Percentiles rank a stretch among this genome's conserved stretches.
phyloP scores from a whole-genome alignment of 1,140 invertebrate genomes.

The Psilanteris sp. region DNA sequence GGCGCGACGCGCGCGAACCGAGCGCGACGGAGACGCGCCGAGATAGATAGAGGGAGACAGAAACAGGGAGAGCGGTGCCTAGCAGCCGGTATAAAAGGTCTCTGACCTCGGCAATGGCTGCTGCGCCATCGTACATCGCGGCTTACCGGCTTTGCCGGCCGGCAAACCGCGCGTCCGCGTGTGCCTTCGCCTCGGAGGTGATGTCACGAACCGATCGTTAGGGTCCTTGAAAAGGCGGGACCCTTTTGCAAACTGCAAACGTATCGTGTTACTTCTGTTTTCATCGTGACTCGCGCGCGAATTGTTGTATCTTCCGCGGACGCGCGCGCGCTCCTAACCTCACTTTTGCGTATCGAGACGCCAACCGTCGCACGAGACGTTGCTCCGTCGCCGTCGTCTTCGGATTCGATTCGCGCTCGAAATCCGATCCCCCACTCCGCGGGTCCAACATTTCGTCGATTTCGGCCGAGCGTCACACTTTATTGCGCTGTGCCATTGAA shows the following conservation, averaged over 20 bases:
- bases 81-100: conserved; percentile 76
- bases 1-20: conserved; percentile 56
- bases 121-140: conserved; percentile 60
- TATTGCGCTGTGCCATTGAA: too few species aligned
- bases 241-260: conserved; percentile 54
- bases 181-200: conserved; percentile 66
- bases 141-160: conserved; percentile 54
- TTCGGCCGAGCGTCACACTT: too few species aligned
- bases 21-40: conserved; percentile 49
- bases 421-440: too few species aligned
- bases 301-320: conserved; percentile 42
- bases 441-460: too few species aligned
- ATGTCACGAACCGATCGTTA: conserved; percentile 71
- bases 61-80: conserved; percentile 67
- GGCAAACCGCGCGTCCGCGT: conserved; percentile 41
- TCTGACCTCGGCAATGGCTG: conserved; percentile 76
- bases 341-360: conserved; percentile 28
- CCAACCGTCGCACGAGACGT: conserved; percentile 2
- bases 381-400: too few species aligned
- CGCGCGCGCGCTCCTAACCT: conserved; percentile 22
- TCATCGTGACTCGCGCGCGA: conserved; percentile 49
- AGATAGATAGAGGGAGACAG: conserved; percentile 40
- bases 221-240: conserved; percentile 62
- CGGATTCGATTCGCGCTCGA: conserved; percentile 6
- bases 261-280: conserved; percentile 58